Base-by-base conservation (phyloP, 2,113 vertebrate genomes). In the Alces alces region DNA sequence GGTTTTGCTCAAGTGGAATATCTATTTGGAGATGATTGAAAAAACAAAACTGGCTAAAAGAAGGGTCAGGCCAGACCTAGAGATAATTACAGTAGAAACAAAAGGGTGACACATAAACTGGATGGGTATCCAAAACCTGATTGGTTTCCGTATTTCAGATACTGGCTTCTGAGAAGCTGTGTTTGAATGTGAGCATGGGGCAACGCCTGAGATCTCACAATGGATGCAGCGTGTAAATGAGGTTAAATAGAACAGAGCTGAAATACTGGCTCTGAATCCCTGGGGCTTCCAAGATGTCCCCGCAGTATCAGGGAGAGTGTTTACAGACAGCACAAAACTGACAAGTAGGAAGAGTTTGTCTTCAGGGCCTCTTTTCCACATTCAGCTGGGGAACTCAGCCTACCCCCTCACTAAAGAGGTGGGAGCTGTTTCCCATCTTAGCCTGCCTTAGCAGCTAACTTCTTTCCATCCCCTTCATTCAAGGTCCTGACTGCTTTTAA, bases 1-100 rank as follows among this genome's bases (percentile, higher is more conserved):
- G 87, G 73, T 96, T 97, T 95, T 94, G 23, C 55, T 97, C 93
- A 89, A 96, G 28, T 50, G 76, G 76, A 88, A 61, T 95, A 91
- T 93, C 89, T 96, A 55, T 92, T 96, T 96, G 58, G 58, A 90
- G 50, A 70, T 95, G 84, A 92, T 15, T 87, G 76, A 87, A 92
- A 93, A 96, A 92, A 93, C 30, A 93, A 96, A 97, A 50, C 58
- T 76, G 52, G 50, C 54, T 95, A 33, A 82, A 94, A 95, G 78
- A 86, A 88, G 78, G 43, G 7, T 55, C 54, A 85, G 90, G 54
- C 21, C 16, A 45, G 76, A 55, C 80, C 76, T 82, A 60, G 92
- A 82, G 64, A 61, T 66, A 89, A 97, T 93, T 95, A 86, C 15
- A 76, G 70, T 21, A 60, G 80, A 91, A 94, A 54, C 52, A 45